Evolutionary conservation across 2,888 invertebrate species (phyloP), one percentile per base, ranked within the genome.

Genomic region (Onchidella celtica): DNA sequence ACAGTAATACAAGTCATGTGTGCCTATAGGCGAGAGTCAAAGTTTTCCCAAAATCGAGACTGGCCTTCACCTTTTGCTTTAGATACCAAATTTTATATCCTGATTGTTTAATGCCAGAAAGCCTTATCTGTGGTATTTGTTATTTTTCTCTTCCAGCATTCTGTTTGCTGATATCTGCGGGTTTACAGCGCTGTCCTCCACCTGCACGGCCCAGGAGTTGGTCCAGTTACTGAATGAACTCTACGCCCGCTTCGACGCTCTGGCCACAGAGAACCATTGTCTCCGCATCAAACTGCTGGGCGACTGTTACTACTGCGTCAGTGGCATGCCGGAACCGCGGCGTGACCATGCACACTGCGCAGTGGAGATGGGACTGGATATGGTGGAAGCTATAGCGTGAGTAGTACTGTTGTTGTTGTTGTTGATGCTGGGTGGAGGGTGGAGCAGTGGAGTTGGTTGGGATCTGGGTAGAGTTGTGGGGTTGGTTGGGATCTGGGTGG

Each of bases 331-430:
- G 0, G 99, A 99, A 93, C 96, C 97, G 0, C 95, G 98, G 78
- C 95, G 96, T 76, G 98, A 99, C 94, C 99, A 99, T 93, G 99
- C 98, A 83, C 97, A 96, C 89, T 98, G 98, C 95, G 98, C 98
- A 92, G 98, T 99, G 14, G 98, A 98, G 94, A 99, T 99, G 98
- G 99, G 98, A 3, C 95, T 99, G 76, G 98, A 99, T 94, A 98
- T 99, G 98, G 99, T 99, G 91, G 98, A 99, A 94, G 98, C 98
- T 34, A 99, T 99, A 91, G 97, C 97, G 97, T 98, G 94, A 96
- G 91, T 84, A 27, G 21, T 29, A n/a, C 3, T 66, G 17, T 66
- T 32, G 17, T 66, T 6, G 21, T 61, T 61, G 9, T 61, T 21
- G 61, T n/a, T 61, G 4, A n/a, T 17, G 9, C n/a, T 61, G 61